Base-by-base conservation (phyloP, 1,140 invertebrate species). In the Heliconius hermathena region DNA sequence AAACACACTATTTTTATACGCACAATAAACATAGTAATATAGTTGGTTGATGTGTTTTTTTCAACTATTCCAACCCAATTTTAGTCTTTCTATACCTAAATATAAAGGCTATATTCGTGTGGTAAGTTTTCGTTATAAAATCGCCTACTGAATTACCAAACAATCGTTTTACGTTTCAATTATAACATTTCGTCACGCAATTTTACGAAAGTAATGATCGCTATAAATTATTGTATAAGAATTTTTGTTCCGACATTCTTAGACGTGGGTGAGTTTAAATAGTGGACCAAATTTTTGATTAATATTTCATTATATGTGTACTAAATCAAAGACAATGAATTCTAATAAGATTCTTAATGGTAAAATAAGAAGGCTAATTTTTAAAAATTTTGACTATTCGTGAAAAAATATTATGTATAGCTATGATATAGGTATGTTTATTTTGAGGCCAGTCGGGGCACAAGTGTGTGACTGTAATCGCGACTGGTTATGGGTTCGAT, bases 161-260 rank as follows among this genome's bases (percentile, higher is more conserved):
- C 76, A 75, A 74, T 66, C 76, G 76, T 78, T 81, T 76, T 74
- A 78, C 80, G 76, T 81, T 81, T 81, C 80, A 81, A 81, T 81
- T 81, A 81, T 81, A 81, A 81, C 76, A 81, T 78, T 76, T 81
- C 80, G 80, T 81, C 80, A 81, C 80, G 80, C 80, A 81, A 81
- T 81, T 78, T 81, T 81, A 81, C n/a, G 49, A 78, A 81, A 76
- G 75, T 81, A 81, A 81, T 78, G 80, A 81, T 72, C 33, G 76
- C 72, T 11, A 66, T 78, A 76, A 81, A 76, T 81, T 75, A 75
- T 78, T 52, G 77, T 76, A 73, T 33, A 41, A 74, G 52, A 76
- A 60, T 74, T 81, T 77, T 57, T 81, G 72, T 81, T 81, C 33
- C 29, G 72, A 71, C 36, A 72, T 66, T 57, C 52, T 57, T 75